Base-by-base conservation (phyloP, 2,888 invertebrate species). In the Archips crataeganus region DNA sequence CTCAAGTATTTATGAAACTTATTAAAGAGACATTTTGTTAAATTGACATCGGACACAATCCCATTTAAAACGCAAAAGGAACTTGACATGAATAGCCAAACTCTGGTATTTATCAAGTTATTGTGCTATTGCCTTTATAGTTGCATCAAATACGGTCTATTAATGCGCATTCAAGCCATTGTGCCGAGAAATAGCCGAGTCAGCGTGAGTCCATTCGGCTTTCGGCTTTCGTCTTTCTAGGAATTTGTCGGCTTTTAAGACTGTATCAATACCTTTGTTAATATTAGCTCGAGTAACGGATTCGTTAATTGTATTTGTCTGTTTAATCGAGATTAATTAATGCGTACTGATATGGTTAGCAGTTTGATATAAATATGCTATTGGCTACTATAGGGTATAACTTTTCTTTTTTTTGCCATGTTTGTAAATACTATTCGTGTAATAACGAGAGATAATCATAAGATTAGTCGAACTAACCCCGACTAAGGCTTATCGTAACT, bases 31-130 rank as follows among this genome's bases (percentile, higher is more conserved):
- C 39, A 39, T 60, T 36, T 36, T 60, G 60, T 60, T 60, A 60
- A 75, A 78, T 76, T 76, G 75, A 81, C 79, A 75, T 75, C 34
- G 39, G 39, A 32, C 68, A 76, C 74, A 77, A 69, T 79, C 75
- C 73, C 65, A 74, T 80, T 77, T 77, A 79, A 78, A 73, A 59
- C 70, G 79, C 76, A 70, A 79, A 79, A 81, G 79, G 75, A 80
- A 51, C 78, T 57, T 65, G 75, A 66, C 76, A 76, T 79, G 77
- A 75, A 76, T 75, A 67, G 74, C 75, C 68, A 76, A 79, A 80
- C 76, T 82, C 81, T 81, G 87, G 87, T 90, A 90, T 91, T 90
- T 89, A 90, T 90, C 88, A 87, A 86, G 85, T 85, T 84, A 87
- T 88, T 88, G 88, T 89, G 83, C 85, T 84, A 84, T 80, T 84